Percentiles rank a stretch among this genome's conserved stretches.
Conservation (phyloP, 2,113 vertebrate genomes). For the Dicerorhinus sumatrensis region DNA sequence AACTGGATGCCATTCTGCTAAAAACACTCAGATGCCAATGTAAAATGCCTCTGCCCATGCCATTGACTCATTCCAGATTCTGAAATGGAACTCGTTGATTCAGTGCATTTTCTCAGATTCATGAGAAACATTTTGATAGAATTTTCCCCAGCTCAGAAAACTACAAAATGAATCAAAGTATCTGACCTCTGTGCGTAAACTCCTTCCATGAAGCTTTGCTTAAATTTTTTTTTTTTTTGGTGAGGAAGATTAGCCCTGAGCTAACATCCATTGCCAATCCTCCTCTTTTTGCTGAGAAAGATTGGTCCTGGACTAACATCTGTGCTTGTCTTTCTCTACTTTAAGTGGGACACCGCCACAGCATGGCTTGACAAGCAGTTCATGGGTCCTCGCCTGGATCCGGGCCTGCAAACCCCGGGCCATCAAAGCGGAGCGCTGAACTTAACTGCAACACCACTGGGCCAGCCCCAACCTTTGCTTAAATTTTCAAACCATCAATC, state of each 20-base stretch:
- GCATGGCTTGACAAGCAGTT: no score
- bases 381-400: no score
- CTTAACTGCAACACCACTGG: neutral
- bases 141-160: neutral
- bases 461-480: neutral
- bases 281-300: no score
- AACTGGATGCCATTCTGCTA: neutral
- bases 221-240: neutral
- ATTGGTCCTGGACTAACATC: no score
- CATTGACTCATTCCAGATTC: neutral
- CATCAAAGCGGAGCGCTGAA: no score
- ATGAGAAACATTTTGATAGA: neutral
- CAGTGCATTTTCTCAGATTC: constrained; percentile 4
- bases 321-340: no score
- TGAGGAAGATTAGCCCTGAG: no score
- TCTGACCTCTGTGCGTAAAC: neutral
- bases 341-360: no score
- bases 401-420: no score
- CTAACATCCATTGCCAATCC: no score
- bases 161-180: constrained; percentile 15
- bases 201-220: neutral
- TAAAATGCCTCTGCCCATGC: neutral
- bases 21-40: neutral
- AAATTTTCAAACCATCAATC: neutral
- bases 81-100: neutral